Conservation (phyloP, 2,888 invertebrate genomes). For the Lepidonotus clava region DNA sequence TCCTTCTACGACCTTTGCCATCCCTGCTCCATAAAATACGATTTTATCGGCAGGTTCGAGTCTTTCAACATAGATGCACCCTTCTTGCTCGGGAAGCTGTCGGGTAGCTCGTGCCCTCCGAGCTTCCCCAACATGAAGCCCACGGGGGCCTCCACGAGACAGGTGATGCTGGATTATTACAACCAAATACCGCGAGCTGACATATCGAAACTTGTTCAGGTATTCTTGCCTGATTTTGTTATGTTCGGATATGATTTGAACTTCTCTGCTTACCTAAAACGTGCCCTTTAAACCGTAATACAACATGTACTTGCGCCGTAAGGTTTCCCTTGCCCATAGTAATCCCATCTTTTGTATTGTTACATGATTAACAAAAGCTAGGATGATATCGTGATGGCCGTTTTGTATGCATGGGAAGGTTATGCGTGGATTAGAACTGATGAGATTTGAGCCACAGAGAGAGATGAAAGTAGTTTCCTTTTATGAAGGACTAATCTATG, state of each 20-base stretch:
- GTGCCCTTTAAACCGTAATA: no score
- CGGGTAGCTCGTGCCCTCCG: not conserved
- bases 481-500: no score
- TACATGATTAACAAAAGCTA: no score
- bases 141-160: conserved; percentile 45
- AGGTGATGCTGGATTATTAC: conserved; percentile 13
- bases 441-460: no score
- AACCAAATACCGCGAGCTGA: conserved; percentile 26
- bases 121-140: conserved; percentile 36
- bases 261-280: conserved; percentile 29
- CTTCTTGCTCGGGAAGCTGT: not conserved
- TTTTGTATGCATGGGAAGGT: no score
- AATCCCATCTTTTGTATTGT: no score
- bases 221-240: conserved; percentile 30
- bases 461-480: no score
- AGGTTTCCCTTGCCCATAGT: no score
- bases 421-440: no score
- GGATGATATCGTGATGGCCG: no score
- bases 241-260: conserved; percentile 41
- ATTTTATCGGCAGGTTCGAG: conserved; percentile 34
- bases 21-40: conserved; percentile 35
- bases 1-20: conserved; percentile 45
- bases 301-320: no score
- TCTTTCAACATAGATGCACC: conserved; percentile 5
- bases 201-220: not conserved